Evolutionary conservation across 1,140 invertebrate species (phyloP).

Genomic region (Wiebesia pumilae): DNA sequence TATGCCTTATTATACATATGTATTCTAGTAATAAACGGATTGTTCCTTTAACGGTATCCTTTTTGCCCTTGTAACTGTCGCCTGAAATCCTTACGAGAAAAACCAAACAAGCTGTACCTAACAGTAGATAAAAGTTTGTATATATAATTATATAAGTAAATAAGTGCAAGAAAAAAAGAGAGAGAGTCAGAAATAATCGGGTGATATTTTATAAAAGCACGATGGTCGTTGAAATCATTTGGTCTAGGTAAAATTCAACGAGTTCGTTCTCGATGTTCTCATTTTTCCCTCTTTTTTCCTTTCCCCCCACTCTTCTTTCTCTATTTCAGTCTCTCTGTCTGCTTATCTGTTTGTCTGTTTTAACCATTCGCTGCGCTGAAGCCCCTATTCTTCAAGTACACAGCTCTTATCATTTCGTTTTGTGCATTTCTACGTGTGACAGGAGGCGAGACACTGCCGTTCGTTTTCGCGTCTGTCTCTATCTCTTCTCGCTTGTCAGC

Average conservation of each 20-base stretch:
- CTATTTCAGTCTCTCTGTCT: too few species aligned
- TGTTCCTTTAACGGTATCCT: too few species aligned
- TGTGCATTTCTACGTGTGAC: neutral
- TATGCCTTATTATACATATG: too few species aligned
- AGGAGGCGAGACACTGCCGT: neutral
- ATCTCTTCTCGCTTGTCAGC: neutral
- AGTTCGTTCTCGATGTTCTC: neutral
- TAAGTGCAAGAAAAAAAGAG: neutral
- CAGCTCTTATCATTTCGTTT: constrained; percentile 6
- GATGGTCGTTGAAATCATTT: constrained; percentile 33
- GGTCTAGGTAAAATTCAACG: constrained; percentile 13
- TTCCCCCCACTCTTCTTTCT: too few species aligned
- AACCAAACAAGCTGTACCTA: too few species aligned
- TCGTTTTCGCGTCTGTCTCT: neutral
- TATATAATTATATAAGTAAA: neutral
- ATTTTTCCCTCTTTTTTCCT: constrained; percentile 3
- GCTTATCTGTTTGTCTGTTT: neutral
- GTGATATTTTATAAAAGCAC: constrained; percentile 1
- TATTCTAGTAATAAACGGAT: too few species aligned
- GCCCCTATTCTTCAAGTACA: neutral
- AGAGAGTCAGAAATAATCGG: neutral
- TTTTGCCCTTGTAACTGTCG: too few species aligned
- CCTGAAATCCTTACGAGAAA: too few species aligned
- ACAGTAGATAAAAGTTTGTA: too few species aligned
- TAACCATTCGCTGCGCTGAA: neutral